Evolutionary conservation across 2,113 vertebrate genomes (phyloP), one percentile per base, ranked within the genome.

Genomic region (Cephalopholis sonnerati): DNA sequence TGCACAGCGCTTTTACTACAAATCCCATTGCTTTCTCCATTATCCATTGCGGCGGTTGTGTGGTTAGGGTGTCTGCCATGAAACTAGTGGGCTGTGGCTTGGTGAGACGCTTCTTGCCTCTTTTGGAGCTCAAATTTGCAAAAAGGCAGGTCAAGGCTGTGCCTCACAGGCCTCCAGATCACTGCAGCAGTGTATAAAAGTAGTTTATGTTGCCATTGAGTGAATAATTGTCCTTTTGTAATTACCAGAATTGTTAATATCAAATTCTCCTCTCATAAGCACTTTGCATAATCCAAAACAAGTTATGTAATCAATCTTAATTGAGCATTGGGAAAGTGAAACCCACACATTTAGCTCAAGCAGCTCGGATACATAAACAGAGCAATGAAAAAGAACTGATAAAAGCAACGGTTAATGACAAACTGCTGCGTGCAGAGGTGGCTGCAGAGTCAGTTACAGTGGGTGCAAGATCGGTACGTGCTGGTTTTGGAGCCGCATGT

Each of bases 1-100:
- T 87, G 69, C 83, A 85, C 65, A 67, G 65, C 67, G 55, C 64
- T 89, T 86, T 89, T 73, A 89, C 78, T 79, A 86, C 80, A 91
- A 85, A 91, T 90, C 87, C 53, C 57, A 25, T 48, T 70, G 78
- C 69, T 82, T 77, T 88, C 75, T 79, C 61, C 44, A 27, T 77
- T 75, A 84, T 87, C 80, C 77, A 72, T 44, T 13, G 36, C 55
- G 54, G 81, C 27, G 27, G 71, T 75, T 79, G 55, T 78, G 83
- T 73, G 85, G 85, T 90, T 79, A 77, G 57, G 20, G 78, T 73
- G 85, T 78, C 83, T 79, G 74, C 76, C 74, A 77, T 87, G 51
- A 86, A 81, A 76, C 65, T 36, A 73, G 63, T 64, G 29, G 65
- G 78, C 74, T 85, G 71, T 46, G 68, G 80, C 68, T 85, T 53